These are phyloP conservation scores for Drosophila ogumai DNA, from an alignment of 1,140 invertebrate genomes.

Conservation along the genomic window DNA sequence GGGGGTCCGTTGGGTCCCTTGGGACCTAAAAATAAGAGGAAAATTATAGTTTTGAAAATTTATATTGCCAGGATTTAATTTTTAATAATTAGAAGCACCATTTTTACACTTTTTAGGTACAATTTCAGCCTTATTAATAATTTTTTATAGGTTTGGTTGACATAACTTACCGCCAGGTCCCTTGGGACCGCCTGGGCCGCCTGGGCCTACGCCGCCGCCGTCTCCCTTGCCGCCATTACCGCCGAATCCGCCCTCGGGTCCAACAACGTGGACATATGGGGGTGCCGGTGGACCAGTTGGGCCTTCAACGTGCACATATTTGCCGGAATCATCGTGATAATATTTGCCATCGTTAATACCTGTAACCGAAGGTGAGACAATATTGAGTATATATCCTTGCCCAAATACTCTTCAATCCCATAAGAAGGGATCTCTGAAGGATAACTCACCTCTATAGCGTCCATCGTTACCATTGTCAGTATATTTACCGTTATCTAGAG, in stretches of 20 bases:
- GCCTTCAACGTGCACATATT: conserved; percentile 85
- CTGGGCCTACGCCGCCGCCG: conserved; percentile 71
- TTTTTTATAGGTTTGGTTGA: not conserved
- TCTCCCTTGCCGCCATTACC: conserved; percentile 67
- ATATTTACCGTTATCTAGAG: conserved; percentile 78
- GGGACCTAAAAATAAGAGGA: conserved; percentile 34
- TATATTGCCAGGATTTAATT: not conserved
- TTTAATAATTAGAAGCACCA: not conserved
- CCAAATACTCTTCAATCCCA: not conserved
- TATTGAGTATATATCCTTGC: conserved; percentile 1
- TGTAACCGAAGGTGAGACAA: not conserved
- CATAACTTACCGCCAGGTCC: conserved; percentile 70
- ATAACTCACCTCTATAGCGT: conserved; percentile 72
- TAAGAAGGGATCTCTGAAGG: too few relatives aligned
- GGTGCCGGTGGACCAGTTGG: conserved; percentile 85
- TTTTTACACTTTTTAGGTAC: not conserved
- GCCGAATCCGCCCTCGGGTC: conserved; percentile 84
- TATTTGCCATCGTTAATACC: conserved; percentile 85
- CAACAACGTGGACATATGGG: conserved; percentile 85
- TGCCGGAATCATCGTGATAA: conserved; percentile 86
- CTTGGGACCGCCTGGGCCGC: conserved; percentile 76
- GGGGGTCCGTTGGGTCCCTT: conserved; percentile 64
- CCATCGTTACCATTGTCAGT: conserved; percentile 34
- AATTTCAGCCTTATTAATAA: not conserved
- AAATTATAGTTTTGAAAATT: not conserved